phyloP scores from a whole-genome alignment of 2,888 invertebrate species.

The Drosophila percnosoma region DNA sequence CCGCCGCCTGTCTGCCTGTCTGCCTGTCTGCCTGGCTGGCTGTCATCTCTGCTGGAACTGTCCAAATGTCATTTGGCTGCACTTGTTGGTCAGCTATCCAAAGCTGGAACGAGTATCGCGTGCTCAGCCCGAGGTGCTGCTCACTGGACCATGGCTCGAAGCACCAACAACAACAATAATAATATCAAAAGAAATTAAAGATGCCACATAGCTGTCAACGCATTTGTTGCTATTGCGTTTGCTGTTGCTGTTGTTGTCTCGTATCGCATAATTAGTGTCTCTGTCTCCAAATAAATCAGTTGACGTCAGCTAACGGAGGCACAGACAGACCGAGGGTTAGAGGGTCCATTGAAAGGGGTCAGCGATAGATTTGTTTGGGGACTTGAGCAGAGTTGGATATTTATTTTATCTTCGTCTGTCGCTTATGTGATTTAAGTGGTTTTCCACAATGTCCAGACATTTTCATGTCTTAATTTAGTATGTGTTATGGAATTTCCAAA shows the following conservation, averaged over 20 bases:
- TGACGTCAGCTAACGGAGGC: conserved; percentile 47
- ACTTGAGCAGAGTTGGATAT: conserved; percentile 8
- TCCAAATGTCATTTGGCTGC: conserved; percentile 59
- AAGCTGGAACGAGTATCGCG: conserved; percentile 66
- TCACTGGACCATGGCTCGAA: conserved; percentile 71
- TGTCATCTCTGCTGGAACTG: conserved; percentile 52
- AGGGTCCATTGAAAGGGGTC: conserved; percentile 39
- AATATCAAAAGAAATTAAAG: conserved; percentile 69
- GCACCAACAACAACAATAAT: conserved; percentile 60
- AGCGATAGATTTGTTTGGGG: conserved; percentile 54
- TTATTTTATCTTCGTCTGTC: conserved; percentile 59
- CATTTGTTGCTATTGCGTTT: conserved; percentile 54
- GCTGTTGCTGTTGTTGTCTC: conserved; percentile 32
- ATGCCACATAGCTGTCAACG: conserved; percentile 74
- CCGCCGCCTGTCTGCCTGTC: conserved; percentile 25
- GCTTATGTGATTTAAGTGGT: conserved; percentile 71
- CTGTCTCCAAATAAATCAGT: conserved; percentile 72
- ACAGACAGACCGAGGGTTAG: conserved; percentile 7
- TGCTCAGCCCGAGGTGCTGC: conserved; percentile 56
- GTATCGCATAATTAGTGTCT: conserved; percentile 75
- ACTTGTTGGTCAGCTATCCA: conserved; percentile 61
- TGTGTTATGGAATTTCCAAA: conserved; percentile 27
- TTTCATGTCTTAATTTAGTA: conserved; percentile 70
- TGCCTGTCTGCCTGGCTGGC: conserved; percentile 5
- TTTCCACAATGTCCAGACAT: conserved; percentile 55